These are phyloP conservation scores for Porites australiensis DNA, from an alignment of 64 coral and sea anemone genomes.

Conservation along the genomic window DNA sequence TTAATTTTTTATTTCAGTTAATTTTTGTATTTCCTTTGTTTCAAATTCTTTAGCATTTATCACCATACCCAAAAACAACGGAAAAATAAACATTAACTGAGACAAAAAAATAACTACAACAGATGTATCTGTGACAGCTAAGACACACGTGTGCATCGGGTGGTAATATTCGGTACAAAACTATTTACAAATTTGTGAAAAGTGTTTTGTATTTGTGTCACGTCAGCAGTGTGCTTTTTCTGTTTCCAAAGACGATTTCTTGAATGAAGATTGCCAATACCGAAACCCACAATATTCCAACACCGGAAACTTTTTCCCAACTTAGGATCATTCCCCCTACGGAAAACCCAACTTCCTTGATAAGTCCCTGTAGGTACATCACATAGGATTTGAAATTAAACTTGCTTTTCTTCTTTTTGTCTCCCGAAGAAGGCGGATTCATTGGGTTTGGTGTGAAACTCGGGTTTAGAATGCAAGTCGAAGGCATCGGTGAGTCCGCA, in stretches of 20 bases:
- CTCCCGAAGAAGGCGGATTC: neutral
- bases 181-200: too few species aligned
- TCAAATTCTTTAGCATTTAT: too few species aligned
- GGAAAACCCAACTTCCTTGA: conserved; percentile 83
- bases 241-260: conserved; percentile 92
- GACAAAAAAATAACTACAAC: too few species aligned
- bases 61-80: too few species aligned
- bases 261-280: conserved; percentile 93
- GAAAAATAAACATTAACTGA: too few species aligned
- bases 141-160: too few species aligned
- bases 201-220: conserved; percentile 2
- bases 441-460: conserved; percentile 5
- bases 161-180: too few species aligned
- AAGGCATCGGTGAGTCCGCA: neutral
- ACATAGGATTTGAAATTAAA: conserved; percentile 96
- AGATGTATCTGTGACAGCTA: too few species aligned
- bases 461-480: conserved; percentile 16
- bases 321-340: conserved; percentile 87
- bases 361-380: conserved; percentile 91
- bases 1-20: too few species aligned
- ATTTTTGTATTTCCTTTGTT: too few species aligned
- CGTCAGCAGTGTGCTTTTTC: conserved; percentile 87
- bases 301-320: conserved; percentile 91
- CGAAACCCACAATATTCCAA: conserved; percentile 81
- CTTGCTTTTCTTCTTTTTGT: conserved; percentile 65